Base-by-base conservation (phyloP, 2,113 vertebrate genomes). In the Acanthisitta chloris region DNA sequence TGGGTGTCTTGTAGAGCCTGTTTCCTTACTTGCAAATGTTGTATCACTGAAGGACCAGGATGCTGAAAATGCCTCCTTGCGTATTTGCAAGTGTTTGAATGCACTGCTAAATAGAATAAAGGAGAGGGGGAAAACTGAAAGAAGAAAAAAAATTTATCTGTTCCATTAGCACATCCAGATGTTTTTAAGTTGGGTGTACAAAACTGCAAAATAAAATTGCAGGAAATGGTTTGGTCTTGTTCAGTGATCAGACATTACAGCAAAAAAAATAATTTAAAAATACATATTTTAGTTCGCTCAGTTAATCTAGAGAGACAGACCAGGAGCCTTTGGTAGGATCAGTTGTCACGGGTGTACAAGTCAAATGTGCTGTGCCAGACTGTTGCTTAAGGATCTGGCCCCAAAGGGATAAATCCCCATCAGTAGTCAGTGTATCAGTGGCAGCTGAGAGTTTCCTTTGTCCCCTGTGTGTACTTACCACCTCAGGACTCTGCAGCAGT, bases 341-440 rank as follows among this genome's bases (percentile, higher is more conserved):
- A 48, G 34, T 86, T 94, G 89, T 90, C 65, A 17, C 29, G 81
- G 36, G 36, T 79, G 42, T 74, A 33, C 61, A 82, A 76, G 66
- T 89, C 86, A 91, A 79, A 72, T 34, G 84, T 45, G 40, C 69
- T 73, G 3, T 79, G 66, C 89, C 36, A 76, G 73, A 79, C 74
- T 85, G 74, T 69, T 89, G 54, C 87, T 87, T 36, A 40, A 78
- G 87, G 76, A 95, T 94, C 88, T 88, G 83, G 67, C 76, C 83
- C 42, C 1, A 13, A 38, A 93, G 92, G 86, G 81, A 43, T 80
- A 69, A 79, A 76, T 70, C 54, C 81, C 45, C 49, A 10, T 66
- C 45, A 87, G 81, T 8, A 79, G 70, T 65, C 73, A 45, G 45
- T 52, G 2, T 72, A 33, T 38, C 67, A 57, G 58, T 33, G 49